Base-by-base conservation (phyloP, 1,140 invertebrate genomes). In the Panulirus ornatus region DNA sequence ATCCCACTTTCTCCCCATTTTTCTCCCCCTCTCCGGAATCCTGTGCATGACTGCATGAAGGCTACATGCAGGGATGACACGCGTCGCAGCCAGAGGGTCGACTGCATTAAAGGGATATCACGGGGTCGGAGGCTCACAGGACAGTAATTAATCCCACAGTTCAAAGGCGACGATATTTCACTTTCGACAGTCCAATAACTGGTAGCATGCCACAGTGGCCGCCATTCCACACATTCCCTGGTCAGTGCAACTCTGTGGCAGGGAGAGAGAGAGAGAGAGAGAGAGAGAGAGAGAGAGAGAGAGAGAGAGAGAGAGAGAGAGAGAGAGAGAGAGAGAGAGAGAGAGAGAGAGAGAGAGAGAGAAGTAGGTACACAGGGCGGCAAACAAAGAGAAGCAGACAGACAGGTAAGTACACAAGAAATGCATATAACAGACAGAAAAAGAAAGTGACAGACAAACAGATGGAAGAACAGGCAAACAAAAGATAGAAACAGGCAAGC, bases 81-180 rank as follows among this genome's bases (percentile, higher is more conserved):
- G n/a, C n/a, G n/a, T n/a, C n/a, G n/a, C n/a, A n/a, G n/a, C n/a
- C n/a, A n/a, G n/a, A n/a, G n/a, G n/a, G n/a, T n/a, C n/a, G n/a
- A n/a, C n/a, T n/a, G n/a, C n/a, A n/a, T n/a, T n/a, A n/a, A n/a
- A n/a, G n/a, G n/a, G n/a, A n/a, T n/a, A n/a, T n/a, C n/a, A n/a
- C n/a, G n/a, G n/a, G n/a, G n/a, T n/a, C n/a, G n/a, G n/a, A n/a
- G n/a, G n/a, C 6, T 66, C 14, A 40, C 2, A n/a, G 71, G 40
- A 42, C 27, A 79, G 76, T 79, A 79, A 79, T 79, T 79, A 79
- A 79, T 79, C 76, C 47, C 11, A 11, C 44, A 44, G 76, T 79
- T 79, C 42, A 79, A 79, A 79, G 76, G 76, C 76, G 76, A 51
- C 47, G 76, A 79, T 79, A 79, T 79, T 79, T 51, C 76, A 79